These are phyloP conservation scores for Emydocephalus ijimae DNA, from an alignment of 2,113 vertebrate genomes.

Conservation along the genomic window DNA sequence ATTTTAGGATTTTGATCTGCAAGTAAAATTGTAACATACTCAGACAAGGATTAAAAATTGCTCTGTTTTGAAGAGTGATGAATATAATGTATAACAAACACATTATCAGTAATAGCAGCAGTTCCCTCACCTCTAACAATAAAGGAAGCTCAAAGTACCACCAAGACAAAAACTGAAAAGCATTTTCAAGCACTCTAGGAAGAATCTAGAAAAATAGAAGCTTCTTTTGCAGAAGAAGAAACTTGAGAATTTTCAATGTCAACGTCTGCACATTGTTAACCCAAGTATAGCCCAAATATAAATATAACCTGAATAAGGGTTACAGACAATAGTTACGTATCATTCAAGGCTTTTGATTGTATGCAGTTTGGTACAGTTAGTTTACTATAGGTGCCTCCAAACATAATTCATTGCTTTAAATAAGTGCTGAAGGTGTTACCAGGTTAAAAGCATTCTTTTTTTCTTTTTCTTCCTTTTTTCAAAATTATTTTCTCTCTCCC, in stretches of 20 bases:
- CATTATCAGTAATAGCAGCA: not conserved
- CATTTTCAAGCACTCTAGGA: not conserved
- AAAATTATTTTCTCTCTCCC: too few relatives aligned
- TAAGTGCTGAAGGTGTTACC: slow-evolving; percentile 47
- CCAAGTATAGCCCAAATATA: not conserved
- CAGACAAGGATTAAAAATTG: not conserved
- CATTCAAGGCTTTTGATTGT: slow-evolving; percentile 57
- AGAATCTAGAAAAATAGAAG: not conserved
- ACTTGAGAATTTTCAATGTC: not conserved
- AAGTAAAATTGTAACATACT: not conserved
- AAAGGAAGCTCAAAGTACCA: not conserved
- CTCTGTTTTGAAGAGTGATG: not conserved
- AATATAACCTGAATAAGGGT: not conserved
- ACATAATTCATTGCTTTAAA: slow-evolving; percentile 55
- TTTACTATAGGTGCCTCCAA: slow-evolving; percentile 65
- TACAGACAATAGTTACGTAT: not conserved
- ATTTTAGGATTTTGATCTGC: not conserved
- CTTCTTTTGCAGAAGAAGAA: not conserved
- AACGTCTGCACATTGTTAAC: not conserved
- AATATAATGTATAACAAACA: not conserved
- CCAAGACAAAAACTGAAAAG: not conserved
- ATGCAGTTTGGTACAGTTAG: slow-evolving; percentile 56
- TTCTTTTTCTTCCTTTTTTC: too few relatives aligned
- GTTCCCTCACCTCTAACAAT: not conserved
- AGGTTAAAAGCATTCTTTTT: too few relatives aligned